Percentiles rank a stretch among this genome's conserved stretches.
Evolutionary conservation across 2,113 vertebrate species (phyloP).

Genomic region (Eublepharis macularius): DNA sequence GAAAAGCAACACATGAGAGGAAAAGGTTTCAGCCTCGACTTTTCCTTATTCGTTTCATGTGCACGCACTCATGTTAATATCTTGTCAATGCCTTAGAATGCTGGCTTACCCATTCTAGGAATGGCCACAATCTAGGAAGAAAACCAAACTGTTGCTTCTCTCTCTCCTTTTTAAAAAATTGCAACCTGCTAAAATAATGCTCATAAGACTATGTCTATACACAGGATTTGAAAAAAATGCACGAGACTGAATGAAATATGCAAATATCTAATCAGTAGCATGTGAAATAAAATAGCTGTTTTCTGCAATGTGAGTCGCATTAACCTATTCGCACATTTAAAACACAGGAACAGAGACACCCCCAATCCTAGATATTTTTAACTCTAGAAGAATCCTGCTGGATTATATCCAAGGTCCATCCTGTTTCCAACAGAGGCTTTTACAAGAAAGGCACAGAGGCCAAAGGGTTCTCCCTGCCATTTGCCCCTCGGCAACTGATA

Average conservation of each 20-base stretch:
- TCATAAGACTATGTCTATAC: not conserved
- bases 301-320: not conserved
- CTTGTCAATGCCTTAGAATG: not conserved
- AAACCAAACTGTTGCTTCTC: not conserved
- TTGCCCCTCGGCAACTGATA: too few relatives aligned
- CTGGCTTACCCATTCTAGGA: not conserved
- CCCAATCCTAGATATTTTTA: not conserved
- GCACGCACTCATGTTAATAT: not conserved
- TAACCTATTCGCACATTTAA: not conserved
- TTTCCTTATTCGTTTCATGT: rapidly evolving
- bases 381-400: too few relatives aligned
- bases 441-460: too few relatives aligned
- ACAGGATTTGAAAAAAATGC: not conserved
- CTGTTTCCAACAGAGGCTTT: too few relatives aligned
- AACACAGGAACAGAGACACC: not conserved
- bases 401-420: too few relatives aligned
- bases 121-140: not conserved
- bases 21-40: not conserved
- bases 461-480: too few relatives aligned
- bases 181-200: not conserved
- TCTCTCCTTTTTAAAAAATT: not conserved
- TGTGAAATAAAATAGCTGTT: not conserved
- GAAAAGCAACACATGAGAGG: not conserved
- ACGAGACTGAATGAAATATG: not conserved
- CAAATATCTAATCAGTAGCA: not conserved